Evolutionary conservation across 2,113 vertebrate species (phyloP), one percentile per base, ranked within the genome.

Genomic region (Hepsetus odoe): DNA sequence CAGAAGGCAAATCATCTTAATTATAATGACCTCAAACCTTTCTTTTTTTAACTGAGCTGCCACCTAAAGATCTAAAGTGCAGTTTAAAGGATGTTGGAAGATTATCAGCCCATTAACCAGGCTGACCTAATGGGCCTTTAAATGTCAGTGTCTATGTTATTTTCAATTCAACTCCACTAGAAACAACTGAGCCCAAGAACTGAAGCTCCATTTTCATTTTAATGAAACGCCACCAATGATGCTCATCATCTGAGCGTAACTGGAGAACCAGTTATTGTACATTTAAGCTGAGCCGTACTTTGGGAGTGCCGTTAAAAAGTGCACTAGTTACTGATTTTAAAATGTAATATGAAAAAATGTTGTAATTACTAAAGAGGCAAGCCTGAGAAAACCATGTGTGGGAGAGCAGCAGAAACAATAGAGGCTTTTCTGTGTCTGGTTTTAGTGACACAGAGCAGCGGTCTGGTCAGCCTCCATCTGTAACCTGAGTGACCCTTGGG

Each of bases 361-460:
- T 8, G n/a, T n/a, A n/a, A n/a, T n/a, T n/a, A n/a, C n/a, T n/a
- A n/a, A n/a, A n/a, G n/a, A n/a, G n/a, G n/a, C n/a, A n/a, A n/a
- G n/a, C n/a, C n/a, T 35, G 32, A 2, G 18, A 64, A 33, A 35
- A 35, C 11, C 18, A 18, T 13, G 13, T 32, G 13, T 10, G 38
- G 26, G 51, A 53, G 20, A 13, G 35, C 22, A 66, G 18, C 26
- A 51, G 61, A 68, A n/a, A 32, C 33, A 68, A 56, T 51, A 35
- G 22, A 22, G 44, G 40, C 46, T 38, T 18, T 10, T 53, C 4
- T 20, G 30, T 26, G 38, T 46, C 51, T n/a, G 66, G 58, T 30
- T 58, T 71, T 40, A 10, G 70, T 77, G 56, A 76, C 69, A 46
- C 51, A 77, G 18, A 49, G 4, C 46, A 62, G 51, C 32, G 32